phyloP scores from a whole-genome alignment of 2,888 invertebrate genomes.

The Teleiodes luculella region DNA sequence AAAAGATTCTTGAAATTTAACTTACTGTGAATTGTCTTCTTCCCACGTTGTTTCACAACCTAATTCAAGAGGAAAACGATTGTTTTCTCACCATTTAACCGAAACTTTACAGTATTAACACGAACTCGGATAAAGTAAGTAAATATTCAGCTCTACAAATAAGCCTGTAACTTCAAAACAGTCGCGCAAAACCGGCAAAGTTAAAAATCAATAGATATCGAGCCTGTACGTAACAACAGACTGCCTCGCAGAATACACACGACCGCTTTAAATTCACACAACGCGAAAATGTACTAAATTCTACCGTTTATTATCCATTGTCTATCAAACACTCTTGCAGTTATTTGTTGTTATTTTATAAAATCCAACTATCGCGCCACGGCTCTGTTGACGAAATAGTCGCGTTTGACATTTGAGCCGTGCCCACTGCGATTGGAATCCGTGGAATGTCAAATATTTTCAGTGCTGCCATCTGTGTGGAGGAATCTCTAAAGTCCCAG shows the following conservation, averaged over 20 bases:
- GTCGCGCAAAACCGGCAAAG: constrained; percentile 63
- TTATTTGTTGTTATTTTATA: constrained; percentile 74
- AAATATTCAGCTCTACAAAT: constrained; percentile 35
- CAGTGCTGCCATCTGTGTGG: constrained; percentile 80
- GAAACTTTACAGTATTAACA: constrained; percentile 27
- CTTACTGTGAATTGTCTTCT: constrained; percentile 47
- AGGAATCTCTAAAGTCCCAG: constrained; percentile 61
- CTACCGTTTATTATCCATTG: constrained; percentile 66
- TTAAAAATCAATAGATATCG: constrained; percentile 70
- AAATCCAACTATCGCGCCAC: constrained; percentile 77
- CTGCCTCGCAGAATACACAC: constrained; percentile 36
- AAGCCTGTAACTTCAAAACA: constrained; percentile 60
- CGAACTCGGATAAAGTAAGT: constrained; percentile 24
- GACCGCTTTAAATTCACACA: constrained; percentile 32
- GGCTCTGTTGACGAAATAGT: constrained; percentile 79
- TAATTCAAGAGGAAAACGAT: constrained; percentile 32
- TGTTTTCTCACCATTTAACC: constrained; percentile 37
- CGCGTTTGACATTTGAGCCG: constrained; percentile 85
- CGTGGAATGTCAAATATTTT: constrained; percentile 83
- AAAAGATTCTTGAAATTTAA: constrained; percentile 23
- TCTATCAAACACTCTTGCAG: constrained; percentile 56
- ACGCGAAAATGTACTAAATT: constrained; percentile 55
- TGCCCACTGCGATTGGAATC: constrained; percentile 83
- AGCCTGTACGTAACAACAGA: constrained; percentile 48
- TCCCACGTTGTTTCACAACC: constrained; percentile 58